Conservation (phyloP, 2,113 vertebrate species). For the Erpornis zantholeuca region DNA sequence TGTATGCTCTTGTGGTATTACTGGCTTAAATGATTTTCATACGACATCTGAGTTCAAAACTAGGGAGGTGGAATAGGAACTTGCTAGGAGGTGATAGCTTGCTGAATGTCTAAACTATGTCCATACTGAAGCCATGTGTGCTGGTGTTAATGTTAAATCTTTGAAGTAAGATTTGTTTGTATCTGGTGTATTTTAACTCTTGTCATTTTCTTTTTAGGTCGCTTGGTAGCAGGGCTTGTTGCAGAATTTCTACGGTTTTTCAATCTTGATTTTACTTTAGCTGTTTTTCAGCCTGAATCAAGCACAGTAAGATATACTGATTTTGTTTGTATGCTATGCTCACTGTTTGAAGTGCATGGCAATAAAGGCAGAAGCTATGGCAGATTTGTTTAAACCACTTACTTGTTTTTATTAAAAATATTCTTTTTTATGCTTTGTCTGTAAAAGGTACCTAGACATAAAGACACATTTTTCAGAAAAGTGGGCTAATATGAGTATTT, state of each 20-base stretch:
- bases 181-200: neutral
- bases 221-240: slow-evolving; percentile 86
- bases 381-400: neutral
- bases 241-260: slow-evolving; percentile 93
- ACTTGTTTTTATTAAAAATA: neutral
- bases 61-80: neutral
- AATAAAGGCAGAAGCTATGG: neutral
- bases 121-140: neutral
- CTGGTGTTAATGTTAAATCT: neutral
- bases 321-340: neutral
- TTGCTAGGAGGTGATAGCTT: neutral
- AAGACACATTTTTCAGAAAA: neutral
- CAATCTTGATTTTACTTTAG: slow-evolving; percentile 91
- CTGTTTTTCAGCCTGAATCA: slow-evolving; percentile 94
- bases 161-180: neutral
- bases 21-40: neutral
- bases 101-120: neutral
- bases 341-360: neutral
- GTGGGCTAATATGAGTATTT: neutral
- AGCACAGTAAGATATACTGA: slow-evolving; percentile 78
- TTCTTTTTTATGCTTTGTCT: neutral
- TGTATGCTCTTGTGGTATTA: neutral
- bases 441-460: neutral
- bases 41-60: neutral
- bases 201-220: slow-evolving; percentile 71